A percentile compares a stretch with the other conserved stretches of the same genome.
phyloP scores from a whole-genome alignment of 2,113 vertebrate genomes.

The Odocoileus hemionus region DNA sequence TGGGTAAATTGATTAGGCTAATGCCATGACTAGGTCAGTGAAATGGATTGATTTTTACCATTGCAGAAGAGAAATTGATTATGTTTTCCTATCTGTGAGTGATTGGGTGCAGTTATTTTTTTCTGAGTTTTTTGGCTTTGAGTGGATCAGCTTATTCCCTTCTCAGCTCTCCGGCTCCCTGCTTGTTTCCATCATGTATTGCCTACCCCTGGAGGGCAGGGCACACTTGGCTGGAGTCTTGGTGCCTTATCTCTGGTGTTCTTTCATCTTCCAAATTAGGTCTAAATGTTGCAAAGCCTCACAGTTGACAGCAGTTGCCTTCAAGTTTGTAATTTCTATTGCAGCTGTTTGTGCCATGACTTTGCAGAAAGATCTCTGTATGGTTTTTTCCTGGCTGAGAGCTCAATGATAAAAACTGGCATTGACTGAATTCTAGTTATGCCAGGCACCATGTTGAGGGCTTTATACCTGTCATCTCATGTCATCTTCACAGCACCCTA shows the following conservation, averaged over 20 bases:
- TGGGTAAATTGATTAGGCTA: not conserved
- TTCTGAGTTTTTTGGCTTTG: not conserved
- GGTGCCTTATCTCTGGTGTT: not conserved
- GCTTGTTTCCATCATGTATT: not conserved
- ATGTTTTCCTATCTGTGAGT: not conserved
- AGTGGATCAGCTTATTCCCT: not conserved
- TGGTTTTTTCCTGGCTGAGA: not conserved
- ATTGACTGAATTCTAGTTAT: not conserved
- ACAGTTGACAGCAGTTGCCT: not conserved
- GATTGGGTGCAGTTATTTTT: not conserved
- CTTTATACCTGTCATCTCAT: not conserved
- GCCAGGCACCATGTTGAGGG: not conserved
- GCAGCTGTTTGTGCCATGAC: not conserved
- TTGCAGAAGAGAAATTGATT: not conserved
- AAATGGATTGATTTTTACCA: not conserved
- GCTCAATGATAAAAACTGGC: not conserved
- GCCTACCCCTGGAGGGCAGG: not conserved
- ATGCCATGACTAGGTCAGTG: not conserved
- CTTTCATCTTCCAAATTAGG: not conserved
- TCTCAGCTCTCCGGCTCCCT: not conserved
- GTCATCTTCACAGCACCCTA: not conserved
- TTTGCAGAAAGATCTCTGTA: not conserved
- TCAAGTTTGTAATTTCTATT: not conserved
- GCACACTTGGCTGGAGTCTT: not conserved
- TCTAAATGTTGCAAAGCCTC: not conserved